These are phyloP conservation scores for Phymorhynchus buccinoides DNA, from an alignment of 1,140 invertebrate species.

Conservation along the genomic window DNA sequence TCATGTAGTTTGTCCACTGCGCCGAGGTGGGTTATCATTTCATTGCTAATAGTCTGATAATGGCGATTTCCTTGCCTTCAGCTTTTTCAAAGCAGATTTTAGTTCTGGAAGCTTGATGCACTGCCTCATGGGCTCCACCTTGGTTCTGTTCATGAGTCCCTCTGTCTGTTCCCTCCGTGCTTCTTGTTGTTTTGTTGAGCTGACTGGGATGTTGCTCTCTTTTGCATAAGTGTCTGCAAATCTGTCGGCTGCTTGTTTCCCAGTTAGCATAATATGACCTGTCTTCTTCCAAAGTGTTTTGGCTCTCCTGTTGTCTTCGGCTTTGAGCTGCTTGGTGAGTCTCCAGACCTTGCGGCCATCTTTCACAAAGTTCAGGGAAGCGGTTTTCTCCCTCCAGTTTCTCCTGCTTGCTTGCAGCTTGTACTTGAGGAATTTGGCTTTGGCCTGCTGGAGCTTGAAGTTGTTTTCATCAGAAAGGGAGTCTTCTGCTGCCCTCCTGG, in stretches of 20 bases:
- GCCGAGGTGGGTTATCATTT: conserved; percentile 38
- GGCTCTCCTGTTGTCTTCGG: not conserved
- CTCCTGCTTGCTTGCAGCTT: conserved; percentile 8
- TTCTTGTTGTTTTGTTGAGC: not conserved
- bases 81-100: not conserved
- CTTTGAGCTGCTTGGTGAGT: not conserved
- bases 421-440: conserved; percentile 20
- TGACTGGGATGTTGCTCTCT: not conserved
- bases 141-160: not conserved
- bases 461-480: not conserved
- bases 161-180: not conserved
- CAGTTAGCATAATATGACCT: too few species aligned
- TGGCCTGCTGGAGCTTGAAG: conserved; percentile 3
- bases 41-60: conserved; percentile 41
- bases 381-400: conserved; percentile 20
- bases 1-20: conserved; percentile 20
- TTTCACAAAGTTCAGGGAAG: conserved; percentile 5
- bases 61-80: conserved; percentile 18
- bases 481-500: conserved; percentile 31
- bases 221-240: conserved; percentile 12
- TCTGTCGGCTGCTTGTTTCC: not conserved
- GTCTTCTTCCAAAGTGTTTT: not conserved
- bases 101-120: not conserved
- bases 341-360: conserved; percentile 12
- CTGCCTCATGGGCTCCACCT: not conserved